Evolutionary conservation across 1,140 invertebrate species (phyloP).

Genomic region (Elymnias hypermnestra): DNA sequence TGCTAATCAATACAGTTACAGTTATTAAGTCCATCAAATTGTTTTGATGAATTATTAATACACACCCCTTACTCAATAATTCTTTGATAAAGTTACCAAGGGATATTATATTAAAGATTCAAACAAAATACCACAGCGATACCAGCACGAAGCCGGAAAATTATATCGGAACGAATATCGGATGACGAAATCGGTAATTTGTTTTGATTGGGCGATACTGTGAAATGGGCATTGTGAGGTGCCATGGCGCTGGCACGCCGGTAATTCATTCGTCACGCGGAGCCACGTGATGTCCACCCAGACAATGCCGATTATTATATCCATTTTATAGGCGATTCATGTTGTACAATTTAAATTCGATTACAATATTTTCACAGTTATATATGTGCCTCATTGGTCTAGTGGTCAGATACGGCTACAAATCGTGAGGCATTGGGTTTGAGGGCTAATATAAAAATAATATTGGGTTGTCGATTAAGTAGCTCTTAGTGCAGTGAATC

Average conservation of each 20-base stretch:
- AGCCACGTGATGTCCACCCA: constrained; percentile 31
- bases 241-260: constrained; percentile 30
- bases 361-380: no score
- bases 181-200: constrained; percentile 64
- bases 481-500: no score
- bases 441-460: no score
- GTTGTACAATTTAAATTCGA: not conserved
- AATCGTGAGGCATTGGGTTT: no score
- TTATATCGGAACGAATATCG: constrained; percentile 68
- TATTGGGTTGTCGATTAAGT: no score
- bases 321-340: constrained; percentile 5
- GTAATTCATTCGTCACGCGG: constrained; percentile 58
- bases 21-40: no score
- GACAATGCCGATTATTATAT: constrained; percentile 19
- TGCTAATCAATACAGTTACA: no score
- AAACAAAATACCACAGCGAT: constrained; percentile 12
- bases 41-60: no score
- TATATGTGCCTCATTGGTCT: no score
- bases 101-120: constrained; percentile 7
- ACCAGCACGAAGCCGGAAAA: constrained; percentile 42
- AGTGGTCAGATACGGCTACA: no score
- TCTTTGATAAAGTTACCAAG: no score
- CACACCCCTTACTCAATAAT: no score
- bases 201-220: constrained; percentile 60
- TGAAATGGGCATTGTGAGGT: constrained; percentile 54